phyloP scores from a whole-genome alignment of 2,888 invertebrate species.

The Caenorhabditis drosophilae region DNA sequence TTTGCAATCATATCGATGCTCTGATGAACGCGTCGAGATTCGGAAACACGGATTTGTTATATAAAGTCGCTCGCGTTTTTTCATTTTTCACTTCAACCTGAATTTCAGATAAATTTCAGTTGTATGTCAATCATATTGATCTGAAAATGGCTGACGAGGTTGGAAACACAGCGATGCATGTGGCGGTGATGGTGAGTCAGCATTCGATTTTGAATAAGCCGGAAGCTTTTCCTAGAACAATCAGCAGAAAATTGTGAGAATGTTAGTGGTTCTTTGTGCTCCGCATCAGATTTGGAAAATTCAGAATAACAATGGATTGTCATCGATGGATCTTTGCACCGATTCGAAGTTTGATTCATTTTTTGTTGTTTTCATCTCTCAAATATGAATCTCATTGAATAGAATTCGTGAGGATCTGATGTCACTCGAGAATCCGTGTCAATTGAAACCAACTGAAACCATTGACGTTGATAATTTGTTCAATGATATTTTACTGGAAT shows the following conservation, averaged over 20 bases:
- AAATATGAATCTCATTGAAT: no score
- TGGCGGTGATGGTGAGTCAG: slow-evolving; percentile 31
- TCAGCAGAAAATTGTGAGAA: slow-evolving; percentile 31
- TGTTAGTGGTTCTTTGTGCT: slow-evolving; percentile 40
- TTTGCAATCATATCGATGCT: slow-evolving; percentile 34
- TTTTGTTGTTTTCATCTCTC: slow-evolving; percentile 6
- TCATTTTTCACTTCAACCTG: no score
- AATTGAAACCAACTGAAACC: background rate
- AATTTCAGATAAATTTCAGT: slow-evolving; percentile 23
- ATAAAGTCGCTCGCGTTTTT: no score
- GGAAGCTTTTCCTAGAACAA: no score
- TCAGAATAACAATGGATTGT: slow-evolving; percentile 34
- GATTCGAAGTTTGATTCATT: slow-evolving; percentile 4
- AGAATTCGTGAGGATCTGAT: slow-evolving; percentile 33
- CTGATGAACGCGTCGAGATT: slow-evolving; percentile 37
- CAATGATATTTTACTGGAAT: slow-evolving; percentile 17
- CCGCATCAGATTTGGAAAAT: slow-evolving; percentile 39
- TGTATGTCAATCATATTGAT: slow-evolving; percentile 32
- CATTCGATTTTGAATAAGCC: no score
- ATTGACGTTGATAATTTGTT: slow-evolving; percentile 19
- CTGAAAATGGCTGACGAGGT: slow-evolving; percentile 32
- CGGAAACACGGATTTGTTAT: slow-evolving; percentile 36
- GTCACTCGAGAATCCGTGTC: slow-evolving; percentile 10
- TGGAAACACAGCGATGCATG: slow-evolving; percentile 47
- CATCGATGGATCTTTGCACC: slow-evolving; percentile 22